These are phyloP conservation scores for Leptodactylus fuscus DNA, from an alignment of 2,113 vertebrate species.

Conservation along the genomic window DNA sequence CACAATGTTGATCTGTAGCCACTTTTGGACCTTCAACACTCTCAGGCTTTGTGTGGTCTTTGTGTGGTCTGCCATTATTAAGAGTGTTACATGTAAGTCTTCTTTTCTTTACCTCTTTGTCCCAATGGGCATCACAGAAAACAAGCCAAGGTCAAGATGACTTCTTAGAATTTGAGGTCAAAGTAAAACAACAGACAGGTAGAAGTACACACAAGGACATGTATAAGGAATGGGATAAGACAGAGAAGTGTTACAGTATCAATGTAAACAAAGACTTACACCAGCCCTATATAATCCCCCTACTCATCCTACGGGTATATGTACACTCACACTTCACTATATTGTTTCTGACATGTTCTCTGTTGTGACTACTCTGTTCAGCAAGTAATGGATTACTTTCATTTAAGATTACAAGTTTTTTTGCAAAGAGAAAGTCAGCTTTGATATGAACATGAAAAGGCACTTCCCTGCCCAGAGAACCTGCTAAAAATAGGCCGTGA, in stretches of 20 bases:
- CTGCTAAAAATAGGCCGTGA: conserved; percentile 85
- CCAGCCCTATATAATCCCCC: conserved; percentile 29
- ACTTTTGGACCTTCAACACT: too few relatives aligned
- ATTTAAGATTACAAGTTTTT: conserved; percentile 66
- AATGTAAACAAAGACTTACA: conserved; percentile 10
- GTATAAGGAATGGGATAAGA: background rate
- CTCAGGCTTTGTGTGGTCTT: too few relatives aligned
- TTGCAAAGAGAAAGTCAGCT: conserved; percentile 72
- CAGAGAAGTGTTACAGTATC: conserved; percentile 21
- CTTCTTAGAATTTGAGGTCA: background rate
- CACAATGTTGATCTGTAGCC: too few relatives aligned
- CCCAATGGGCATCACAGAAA: background rate
- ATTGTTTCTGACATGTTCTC: conserved; percentile 54
- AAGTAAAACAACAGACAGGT: background rate
- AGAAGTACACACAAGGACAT: background rate
- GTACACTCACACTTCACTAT: conserved; percentile 38
- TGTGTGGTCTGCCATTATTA: too few relatives aligned
- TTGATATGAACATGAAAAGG: conserved; percentile 84
- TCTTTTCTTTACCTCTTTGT: too few relatives aligned
- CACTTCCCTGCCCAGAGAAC: conserved; percentile 80
- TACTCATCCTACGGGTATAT: conserved; percentile 22
- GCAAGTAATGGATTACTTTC: conserved; percentile 66
- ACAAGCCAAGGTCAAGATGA: background rate
- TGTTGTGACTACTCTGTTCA: conserved; percentile 62
- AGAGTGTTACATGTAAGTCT: too few relatives aligned